Evolutionary conservation across 2,797 vertebrate species (phyloP).

Genomic region (Spondyliosoma cantharus): DNA sequence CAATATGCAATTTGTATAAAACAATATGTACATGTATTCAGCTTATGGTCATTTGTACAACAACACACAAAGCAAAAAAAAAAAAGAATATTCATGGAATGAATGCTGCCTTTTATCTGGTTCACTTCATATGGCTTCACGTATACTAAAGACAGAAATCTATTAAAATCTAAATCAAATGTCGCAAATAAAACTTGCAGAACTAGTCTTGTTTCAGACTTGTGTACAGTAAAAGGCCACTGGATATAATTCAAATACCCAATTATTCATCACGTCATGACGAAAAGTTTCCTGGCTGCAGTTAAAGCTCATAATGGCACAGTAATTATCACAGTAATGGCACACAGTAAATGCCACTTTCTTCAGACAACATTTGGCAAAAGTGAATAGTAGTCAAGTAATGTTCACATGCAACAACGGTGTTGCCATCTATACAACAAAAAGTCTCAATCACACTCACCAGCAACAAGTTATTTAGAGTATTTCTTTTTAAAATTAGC

Average conservation of each 20-base stretch:
- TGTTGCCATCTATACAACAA: conserved; percentile 27
- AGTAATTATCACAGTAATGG: conserved; percentile 65
- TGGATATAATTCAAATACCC: conserved; percentile 59
- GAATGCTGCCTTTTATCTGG: conserved; percentile 46
- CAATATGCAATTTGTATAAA: conserved; percentile 78
- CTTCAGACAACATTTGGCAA: conserved; percentile 74
- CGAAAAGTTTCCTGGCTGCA: conserved; percentile 40
- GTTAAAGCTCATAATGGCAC: conserved; percentile 74
- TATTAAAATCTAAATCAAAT: conserved; percentile 36
- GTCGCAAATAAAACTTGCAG: conserved; percentile 42
- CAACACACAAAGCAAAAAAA: conserved; percentile 68
- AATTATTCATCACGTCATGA: conserved; percentile 41
- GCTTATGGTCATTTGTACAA: conserved; percentile 73
- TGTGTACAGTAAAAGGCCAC: conserved; percentile 77
- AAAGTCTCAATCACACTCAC: conserved; percentile 33
- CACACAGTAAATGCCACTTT: conserved; percentile 46
- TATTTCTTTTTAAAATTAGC: conserved; percentile 24
- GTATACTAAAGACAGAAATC: conserved; percentile 30
- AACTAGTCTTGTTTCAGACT: conserved; percentile 41
- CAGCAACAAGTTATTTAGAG: conserved; percentile 25
- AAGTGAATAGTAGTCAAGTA: conserved; percentile 62
- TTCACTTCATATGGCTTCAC: conserved; percentile 49
- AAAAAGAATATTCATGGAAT: conserved; percentile 59
- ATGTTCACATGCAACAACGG: conserved; percentile 51
- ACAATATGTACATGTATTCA: conserved; percentile 76